Percentiles rank a stretch among this genome's conserved stretches.
Evolutionary conservation across 1,140 invertebrate genomes (phyloP).

Genomic region (Popillia japonica): DNA sequence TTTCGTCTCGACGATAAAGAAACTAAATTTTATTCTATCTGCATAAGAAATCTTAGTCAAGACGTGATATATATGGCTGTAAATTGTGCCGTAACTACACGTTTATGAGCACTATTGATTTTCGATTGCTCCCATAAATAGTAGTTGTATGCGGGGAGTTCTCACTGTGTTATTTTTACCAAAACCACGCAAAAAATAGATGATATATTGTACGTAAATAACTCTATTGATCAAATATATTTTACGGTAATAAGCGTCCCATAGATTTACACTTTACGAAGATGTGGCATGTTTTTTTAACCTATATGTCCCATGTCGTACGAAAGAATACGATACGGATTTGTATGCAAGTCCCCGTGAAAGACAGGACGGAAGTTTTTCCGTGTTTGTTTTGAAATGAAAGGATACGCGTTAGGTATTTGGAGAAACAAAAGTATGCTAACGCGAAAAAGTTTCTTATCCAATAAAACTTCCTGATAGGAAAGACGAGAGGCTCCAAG

Average conservation of each 20-base stretch:
- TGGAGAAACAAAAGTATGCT: constrained; percentile 20
- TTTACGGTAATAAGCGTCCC: not conserved
- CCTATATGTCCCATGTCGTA: not conserved
- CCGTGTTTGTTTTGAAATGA: not conserved
- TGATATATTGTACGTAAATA: too few species aligned
- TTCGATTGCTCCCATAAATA: not conserved
- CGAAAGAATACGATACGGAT: constrained; percentile 13
- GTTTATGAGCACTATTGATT: not conserved
- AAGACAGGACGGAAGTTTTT: not conserved
- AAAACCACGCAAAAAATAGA: too few species aligned
- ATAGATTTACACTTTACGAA: too few species aligned
- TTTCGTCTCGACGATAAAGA: too few species aligned
- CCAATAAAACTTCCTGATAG: constrained; percentile 19
- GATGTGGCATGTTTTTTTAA: too few species aligned
- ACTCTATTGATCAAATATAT: not conserved
- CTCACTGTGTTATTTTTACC: not conserved
- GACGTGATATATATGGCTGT: not conserved
- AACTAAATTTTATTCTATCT: too few species aligned
- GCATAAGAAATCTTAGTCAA: too few species aligned
- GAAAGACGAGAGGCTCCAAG: not conserved
- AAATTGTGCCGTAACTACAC: not conserved
- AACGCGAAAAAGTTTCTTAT: constrained; percentile 22
- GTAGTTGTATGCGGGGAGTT: not conserved
- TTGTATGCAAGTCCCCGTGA: not conserved
- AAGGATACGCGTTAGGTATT: not conserved